phyloP scores from a whole-genome alignment of 2,888 invertebrate species.

The Heliconius erato region DNA sequence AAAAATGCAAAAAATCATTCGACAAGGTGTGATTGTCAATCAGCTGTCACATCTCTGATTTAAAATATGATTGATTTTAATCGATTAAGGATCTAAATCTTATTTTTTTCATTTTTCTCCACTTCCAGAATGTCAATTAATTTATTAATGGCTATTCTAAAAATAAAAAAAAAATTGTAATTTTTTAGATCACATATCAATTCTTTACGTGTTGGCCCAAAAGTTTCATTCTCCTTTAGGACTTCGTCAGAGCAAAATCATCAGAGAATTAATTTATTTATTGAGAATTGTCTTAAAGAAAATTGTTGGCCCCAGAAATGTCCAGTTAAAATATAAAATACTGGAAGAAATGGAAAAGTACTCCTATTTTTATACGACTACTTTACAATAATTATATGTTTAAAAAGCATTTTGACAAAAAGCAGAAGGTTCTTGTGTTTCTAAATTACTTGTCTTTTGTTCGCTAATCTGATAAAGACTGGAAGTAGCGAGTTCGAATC shows the following conservation, averaged over 20 bases:
- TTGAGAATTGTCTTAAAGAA: slow-evolving; percentile 9
- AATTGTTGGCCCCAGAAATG: slow-evolving; percentile 23
- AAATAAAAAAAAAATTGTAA: no score
- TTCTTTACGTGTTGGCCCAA: no score
- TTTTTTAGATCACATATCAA: no score
- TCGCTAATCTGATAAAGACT: slow-evolving; percentile 14
- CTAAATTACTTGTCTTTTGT: slow-evolving; percentile 20
- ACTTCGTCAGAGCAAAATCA: slow-evolving; percentile 12
- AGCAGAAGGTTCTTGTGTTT: slow-evolving; percentile 18
- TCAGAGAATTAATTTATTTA: not conserved
- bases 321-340: slow-evolving; percentile 32
- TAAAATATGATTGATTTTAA: no score
- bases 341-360: not conserved
- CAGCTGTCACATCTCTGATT: no score
- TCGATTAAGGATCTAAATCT: no score
- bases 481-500: not conserved
- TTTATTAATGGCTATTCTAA: no score
- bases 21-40: no score
- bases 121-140: no score
- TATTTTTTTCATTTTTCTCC: no score
- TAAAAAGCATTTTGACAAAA: slow-evolving; percentile 24
- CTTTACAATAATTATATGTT: not conserved
- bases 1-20: no score
- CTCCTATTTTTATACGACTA: not conserved
- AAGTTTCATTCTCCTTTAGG: no score